phyloP scores from a whole-genome alignment of 37 sponge, comb jelly and placozoan species.

The Geodia barretti region DNA sequence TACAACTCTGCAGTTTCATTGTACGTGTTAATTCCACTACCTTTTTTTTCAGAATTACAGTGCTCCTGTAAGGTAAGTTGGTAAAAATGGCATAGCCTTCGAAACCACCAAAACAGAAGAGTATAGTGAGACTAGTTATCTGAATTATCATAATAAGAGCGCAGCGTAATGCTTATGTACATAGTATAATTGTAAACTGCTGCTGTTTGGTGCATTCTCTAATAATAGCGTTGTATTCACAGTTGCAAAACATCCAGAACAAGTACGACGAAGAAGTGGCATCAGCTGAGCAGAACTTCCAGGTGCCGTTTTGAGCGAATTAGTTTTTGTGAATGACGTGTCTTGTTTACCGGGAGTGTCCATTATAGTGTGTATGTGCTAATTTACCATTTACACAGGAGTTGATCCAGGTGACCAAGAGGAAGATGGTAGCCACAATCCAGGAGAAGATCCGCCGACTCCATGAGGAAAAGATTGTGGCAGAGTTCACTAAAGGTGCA shows the following conservation, averaged over 20 bases:
- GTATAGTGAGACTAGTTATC: too few relatives aligned
- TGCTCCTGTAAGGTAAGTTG: neutral
- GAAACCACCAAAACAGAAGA: too few relatives aligned
- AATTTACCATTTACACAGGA: conserved; percentile 17
- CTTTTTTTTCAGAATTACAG: conserved; percentile 3
- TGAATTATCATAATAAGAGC: too few relatives aligned
- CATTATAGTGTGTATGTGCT: neutral
- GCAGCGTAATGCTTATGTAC: too few relatives aligned
- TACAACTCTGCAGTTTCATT: neutral
- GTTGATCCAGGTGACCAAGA: conserved; percentile 15
- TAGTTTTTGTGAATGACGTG: too few relatives aligned
- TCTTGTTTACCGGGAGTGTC: too few relatives aligned
- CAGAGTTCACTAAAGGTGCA: too few relatives aligned
- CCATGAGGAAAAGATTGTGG: neutral
- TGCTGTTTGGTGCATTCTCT: neutral
- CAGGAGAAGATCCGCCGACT: conserved; percentile 43
- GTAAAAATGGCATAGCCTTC: too few relatives aligned
- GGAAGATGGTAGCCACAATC: conserved; percentile 35
- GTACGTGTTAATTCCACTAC: neutral
- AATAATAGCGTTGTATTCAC: neutral
- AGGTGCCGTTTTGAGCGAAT: neutral
- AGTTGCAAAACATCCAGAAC: conserved; percentile 32
- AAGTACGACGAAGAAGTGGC: conserved; percentile 49
- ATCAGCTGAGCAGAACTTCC: conserved; percentile 40
- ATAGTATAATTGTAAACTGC: too few relatives aligned